Evolutionary conservation across 2,888 invertebrate species (phyloP), one percentile per base, ranked within the genome.

Genomic region (Gibbula magus): DNA sequence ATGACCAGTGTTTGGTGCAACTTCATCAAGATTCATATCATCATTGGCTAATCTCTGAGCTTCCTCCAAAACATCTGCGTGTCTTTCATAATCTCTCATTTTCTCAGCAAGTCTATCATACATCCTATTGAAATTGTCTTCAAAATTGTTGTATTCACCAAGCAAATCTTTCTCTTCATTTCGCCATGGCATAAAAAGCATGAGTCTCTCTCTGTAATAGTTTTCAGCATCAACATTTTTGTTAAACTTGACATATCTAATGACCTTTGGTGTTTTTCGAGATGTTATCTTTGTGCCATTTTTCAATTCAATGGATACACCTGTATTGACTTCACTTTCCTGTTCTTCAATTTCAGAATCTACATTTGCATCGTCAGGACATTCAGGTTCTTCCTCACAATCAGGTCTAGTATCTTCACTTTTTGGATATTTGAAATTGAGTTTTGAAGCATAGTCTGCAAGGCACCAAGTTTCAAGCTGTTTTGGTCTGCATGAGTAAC

Each of bases 151-250:
- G 70, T 32, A 75, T 25, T 75, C 53, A 51, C n/a, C 75, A 22
- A 52, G 39, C 18, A 84, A 73, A 16, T 80, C 82, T 16, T 53
- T 39, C 35, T 86, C 32, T 83, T 90, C 90, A 77, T 90, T 73
- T 75, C 89, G 78, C 91, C 91, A 91, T 5, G 89, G 87, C 0
- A 81, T 20, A 79, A 82, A 91, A 1, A 45, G 45, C 45, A 45
- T 88, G 0, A 89, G 53, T 13, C 86, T 79, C 61, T 90, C 87
- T 67, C 91, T 81, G 73, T 83, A 88, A 78, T 84, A 88, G 39
- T 91, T 85, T 20, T 86, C 79, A 20, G 81, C 35, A 61, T 91
- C 89, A 51, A 54, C 54, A 25, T 83, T 61, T 51, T 77, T 70
- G 61, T 86, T 85, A 75, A 83, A 87, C 56, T 82, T 81, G 45